Conservation (phyloP, 2,797 vertebrate genomes). For the Gephyroberyx darwinii region DNA sequence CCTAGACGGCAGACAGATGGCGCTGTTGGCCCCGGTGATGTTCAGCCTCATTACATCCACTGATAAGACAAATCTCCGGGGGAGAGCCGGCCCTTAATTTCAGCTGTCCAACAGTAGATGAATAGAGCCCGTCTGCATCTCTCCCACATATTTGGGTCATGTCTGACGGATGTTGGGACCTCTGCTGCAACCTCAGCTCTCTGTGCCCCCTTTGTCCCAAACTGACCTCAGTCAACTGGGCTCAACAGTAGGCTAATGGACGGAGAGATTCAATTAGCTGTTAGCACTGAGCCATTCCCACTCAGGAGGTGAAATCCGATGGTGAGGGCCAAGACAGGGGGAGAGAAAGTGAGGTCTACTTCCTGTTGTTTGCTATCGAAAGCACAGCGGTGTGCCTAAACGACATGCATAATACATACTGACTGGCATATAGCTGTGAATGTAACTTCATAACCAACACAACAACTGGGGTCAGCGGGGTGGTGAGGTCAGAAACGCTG, state of each 20-base stretch:
- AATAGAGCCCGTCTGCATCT: slow-evolving; percentile 27
- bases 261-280: slow-evolving; percentile 32
- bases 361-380: slow-evolving; percentile 49
- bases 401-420: slow-evolving; percentile 69
- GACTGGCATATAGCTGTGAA: slow-evolving; percentile 59
- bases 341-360: slow-evolving; percentile 35
- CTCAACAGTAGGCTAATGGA: slow-evolving; percentile 22
- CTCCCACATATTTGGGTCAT: slow-evolving; percentile 60
- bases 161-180: slow-evolving; percentile 35
- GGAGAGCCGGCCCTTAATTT: slow-evolving; percentile 37
- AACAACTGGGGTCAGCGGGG: slow-evolving; percentile 39
- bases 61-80: slow-evolving; percentile 12
- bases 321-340: slow-evolving; percentile 31
- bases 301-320: slow-evolving; percentile 35
- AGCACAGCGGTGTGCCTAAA: slow-evolving; percentile 50
- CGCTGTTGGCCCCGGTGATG: slow-evolving; percentile 45
- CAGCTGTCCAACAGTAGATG: slow-evolving; percentile 9
- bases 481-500: slow-evolving; percentile 41
- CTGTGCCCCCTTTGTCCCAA: slow-evolving; percentile 19
- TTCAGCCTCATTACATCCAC: slow-evolving; percentile 10
- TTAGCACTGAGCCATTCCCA: slow-evolving; percentile 30
- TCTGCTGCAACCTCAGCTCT: slow-evolving; percentile 34
- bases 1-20: slow-evolving; percentile 52
- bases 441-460: slow-evolving; percentile 60
- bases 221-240: slow-evolving; percentile 17